Evolutionary conservation across 2,888 invertebrate genomes (phyloP), one percentile per base, ranked within the genome.

Genomic region (Trichopoda pennipes): DNA sequence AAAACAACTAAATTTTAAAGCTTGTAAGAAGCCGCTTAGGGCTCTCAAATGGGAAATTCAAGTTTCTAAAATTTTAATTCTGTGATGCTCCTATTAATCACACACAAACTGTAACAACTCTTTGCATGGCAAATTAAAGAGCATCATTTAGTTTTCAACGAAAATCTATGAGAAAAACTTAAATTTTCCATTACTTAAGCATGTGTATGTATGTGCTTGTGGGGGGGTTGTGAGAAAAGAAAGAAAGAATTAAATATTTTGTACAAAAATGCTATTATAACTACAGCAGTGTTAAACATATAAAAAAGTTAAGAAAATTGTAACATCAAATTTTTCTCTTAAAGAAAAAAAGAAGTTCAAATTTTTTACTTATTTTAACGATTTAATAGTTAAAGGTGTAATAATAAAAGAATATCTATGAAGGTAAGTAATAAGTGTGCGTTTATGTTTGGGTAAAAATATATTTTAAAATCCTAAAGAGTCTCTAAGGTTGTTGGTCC

Each of bases 401-500:
- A 16, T 35, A 10, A 35, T 38, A 7, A 28, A 23, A 53, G 2
- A 44, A 32, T 3, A 47, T 19, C 47, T 9, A 16, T 1, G n/a
- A n/a, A n/a, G n/a, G n/a, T n/a, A n/a, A n/a, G 53, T 7, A 16
- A 21, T 16, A 16, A 16, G 51, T 53, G 53, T 21, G 21, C 9
- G 14, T 23, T 23, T 44, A 28, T 47, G 1, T 12, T 19, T 38
- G 23, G 17, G 42, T 38, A 19, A 21, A 32, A 66, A 53, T 9
- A 47, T 74, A n/a, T n/a, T n/a, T 78, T 85, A 81, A 85, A 69
- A 32, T 21, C 79, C 81, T 89, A 90, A 81, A 90, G 87, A 72
- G 89, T 88, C 74, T 90, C 90, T 63, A 90, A 82, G 35, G 89
- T 85, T 12, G 91, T 89, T 17, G 86, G 87, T 14, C 77, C 84